A percentile compares a stretch with the other conserved stretches of the same genome.
These are phyloP conservation scores for Zele albiditarsus DNA, from an alignment of 2,888 invertebrate genomes.

Conservation along the genomic window DNA sequence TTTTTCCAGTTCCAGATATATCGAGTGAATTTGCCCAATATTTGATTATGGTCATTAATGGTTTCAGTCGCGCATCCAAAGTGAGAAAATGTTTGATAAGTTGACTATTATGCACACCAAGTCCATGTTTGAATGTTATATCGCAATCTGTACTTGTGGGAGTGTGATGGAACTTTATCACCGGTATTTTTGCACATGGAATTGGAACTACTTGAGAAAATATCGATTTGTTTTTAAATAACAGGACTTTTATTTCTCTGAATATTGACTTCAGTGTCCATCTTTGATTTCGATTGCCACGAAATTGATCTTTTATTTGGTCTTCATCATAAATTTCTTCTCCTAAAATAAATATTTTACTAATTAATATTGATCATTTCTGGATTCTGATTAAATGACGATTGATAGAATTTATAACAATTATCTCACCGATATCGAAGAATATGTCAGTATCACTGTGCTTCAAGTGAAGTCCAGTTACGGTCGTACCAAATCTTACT, in stretches of 20 bases:
- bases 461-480: conserved; percentile 81
- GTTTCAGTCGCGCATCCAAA: conserved; percentile 77
- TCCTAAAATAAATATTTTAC: conserved; percentile 48
- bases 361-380: conserved; percentile 17
- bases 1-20: conserved; percentile 76
- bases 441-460: conserved; percentile 85
- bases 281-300: background rate
- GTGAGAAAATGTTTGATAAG: conserved; percentile 78
- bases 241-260: conserved; percentile 69
- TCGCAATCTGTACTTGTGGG: conserved; percentile 80
- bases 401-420: background rate
- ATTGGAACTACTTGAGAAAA: conserved; percentile 79
- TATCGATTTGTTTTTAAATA: conserved; percentile 69
- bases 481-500: conserved; percentile 83
- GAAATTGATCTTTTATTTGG: conserved; percentile 48
- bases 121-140: conserved; percentile 81
- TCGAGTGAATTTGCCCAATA: conserved; percentile 82
- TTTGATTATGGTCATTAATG: conserved; percentile 79
- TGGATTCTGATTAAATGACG: background rate
- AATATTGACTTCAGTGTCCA: conserved; percentile 59
- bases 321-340: conserved; percentile 54
- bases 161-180: conserved; percentile 82
- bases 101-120: conserved; percentile 81
- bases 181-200: conserved; percentile 84
- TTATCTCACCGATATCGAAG: conserved; percentile 73